Evolutionary conservation across 1,140 invertebrate genomes (phyloP), one percentile per base, ranked within the genome.

Genomic region (Drosophila biarmipes): DNA sequence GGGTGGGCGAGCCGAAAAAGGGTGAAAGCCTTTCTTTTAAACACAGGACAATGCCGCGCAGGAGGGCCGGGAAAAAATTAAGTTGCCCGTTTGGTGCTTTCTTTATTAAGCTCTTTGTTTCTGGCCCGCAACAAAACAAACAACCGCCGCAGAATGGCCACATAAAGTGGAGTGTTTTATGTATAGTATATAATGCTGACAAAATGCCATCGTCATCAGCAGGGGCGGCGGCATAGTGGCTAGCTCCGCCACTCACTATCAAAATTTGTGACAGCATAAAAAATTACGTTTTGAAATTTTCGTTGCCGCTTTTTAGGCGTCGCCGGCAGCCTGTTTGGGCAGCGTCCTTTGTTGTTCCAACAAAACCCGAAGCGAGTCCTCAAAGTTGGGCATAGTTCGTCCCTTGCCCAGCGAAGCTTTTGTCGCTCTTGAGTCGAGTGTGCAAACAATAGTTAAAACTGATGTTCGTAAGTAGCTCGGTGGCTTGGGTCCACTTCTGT

Each of bases 361-460:
- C 35, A 86, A 78, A 87, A 62, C 72, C 72, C 54, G 49, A 73
- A 77, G 59, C 46, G 27, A 29, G 80, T 76, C 73, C 61, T 81
- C 71, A 78, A 86, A 87, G 81, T 85, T 85, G 67, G 58, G 35
- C 73, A 75, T 75, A 75, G 73, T 75, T 75, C 53, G 71, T 67
- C 29, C 59, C 14, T 67, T 66, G 58, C 43, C 46, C 42, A n/a
- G 31, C 43, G 12, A 24, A 24, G 5, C 31, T n/a, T 37, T 37
- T 46, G 3, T 29, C 49, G 40, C 69, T 72, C 55, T 53, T 52
- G 55, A 67, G 69, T 58, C 45, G 73, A 87, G 84, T 87, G 84
- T 84, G 84, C 79, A 87, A 87, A 87, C 84, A 87, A 87, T 89
- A 87, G 82, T 87, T 89, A 87, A 87, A 87, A 87, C 85, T 87